A percentile compares a stretch with the other conserved stretches of the same genome.
These are phyloP conservation scores for Aratinga solstitialis DNA, from an alignment of 2,797 vertebrate species.

Conservation along the genomic window DNA sequence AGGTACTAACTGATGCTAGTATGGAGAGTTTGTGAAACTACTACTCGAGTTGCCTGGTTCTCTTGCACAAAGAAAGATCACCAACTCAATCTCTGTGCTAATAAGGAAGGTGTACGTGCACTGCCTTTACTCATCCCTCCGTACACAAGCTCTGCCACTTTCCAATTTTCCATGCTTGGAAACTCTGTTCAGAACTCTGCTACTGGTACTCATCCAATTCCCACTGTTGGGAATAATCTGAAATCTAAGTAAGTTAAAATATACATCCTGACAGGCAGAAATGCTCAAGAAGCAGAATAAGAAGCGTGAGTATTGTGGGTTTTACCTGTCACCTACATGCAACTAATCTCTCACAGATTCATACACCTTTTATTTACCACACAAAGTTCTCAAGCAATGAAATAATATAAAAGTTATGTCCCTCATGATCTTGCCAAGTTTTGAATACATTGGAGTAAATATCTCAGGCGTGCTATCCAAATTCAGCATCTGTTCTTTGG, in stretches of 20 bases:
- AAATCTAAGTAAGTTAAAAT: neutral
- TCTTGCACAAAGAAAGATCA: neutral
- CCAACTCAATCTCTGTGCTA: neutral
- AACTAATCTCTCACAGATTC: neutral
- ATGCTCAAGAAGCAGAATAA: neutral
- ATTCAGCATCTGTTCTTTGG: slow-evolving; percentile 60
- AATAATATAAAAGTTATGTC: slow-evolving; percentile 5
- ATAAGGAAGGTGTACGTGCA: neutral
- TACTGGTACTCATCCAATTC: neutral
- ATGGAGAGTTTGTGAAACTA: neutral
- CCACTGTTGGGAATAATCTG: neutral
- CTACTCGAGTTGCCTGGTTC: neutral
- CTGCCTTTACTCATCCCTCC: neutral
- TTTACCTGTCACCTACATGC: neutral
- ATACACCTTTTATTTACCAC: neutral
- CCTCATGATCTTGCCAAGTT: slow-evolving; percentile 31
- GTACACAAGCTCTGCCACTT: neutral
- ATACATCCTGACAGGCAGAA: neutral
- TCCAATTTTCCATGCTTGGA: neutral
- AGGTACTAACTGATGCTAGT: neutral
- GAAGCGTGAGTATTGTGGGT: neutral
- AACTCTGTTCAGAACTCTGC: neutral
- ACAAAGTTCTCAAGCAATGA: neutral
- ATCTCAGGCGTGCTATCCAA: slow-evolving; percentile 25
- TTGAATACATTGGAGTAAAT: slow-evolving; percentile 45